Evolutionary conservation across 2,113 vertebrate genomes (phyloP).

Genomic region (Ceyx margarethae): DNA sequence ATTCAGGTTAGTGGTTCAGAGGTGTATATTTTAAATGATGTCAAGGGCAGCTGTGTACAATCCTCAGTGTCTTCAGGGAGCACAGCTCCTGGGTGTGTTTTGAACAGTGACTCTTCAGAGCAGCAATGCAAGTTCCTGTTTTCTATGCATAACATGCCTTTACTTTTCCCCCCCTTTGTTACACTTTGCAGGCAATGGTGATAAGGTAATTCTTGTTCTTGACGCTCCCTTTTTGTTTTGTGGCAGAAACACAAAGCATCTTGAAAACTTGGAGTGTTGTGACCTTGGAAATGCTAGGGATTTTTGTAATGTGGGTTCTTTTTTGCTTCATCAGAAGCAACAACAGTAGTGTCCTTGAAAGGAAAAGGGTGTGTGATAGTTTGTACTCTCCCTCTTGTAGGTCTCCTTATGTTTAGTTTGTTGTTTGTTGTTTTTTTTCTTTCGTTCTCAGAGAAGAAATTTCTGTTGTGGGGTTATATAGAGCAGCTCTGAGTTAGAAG

Average conservation of each 20-base stretch:
- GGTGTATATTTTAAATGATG: not conserved
- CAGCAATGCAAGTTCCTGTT: not conserved
- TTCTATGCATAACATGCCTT: fast-evolving
- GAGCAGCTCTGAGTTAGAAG: not conserved
- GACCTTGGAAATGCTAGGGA: not conserved
- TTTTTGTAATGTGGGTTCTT: not conserved
- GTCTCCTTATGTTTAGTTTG: not conserved
- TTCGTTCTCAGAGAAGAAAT: not conserved
- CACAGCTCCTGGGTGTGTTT: not conserved
- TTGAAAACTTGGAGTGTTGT: not conserved
- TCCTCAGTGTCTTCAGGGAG: not conserved
- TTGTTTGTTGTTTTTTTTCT: not conserved
- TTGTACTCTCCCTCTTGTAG: not conserved
- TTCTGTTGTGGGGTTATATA: not conserved
- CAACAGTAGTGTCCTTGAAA: not conserved
- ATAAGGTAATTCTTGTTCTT: not conserved
- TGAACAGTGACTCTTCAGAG: not conserved
- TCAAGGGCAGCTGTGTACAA: not conserved
- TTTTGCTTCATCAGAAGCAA: not conserved
- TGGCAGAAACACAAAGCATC: not conserved
- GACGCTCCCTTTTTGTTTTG: not conserved
- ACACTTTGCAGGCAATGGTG: not conserved
- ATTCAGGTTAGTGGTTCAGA: not conserved
- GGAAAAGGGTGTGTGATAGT: not conserved
- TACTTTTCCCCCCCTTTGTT: not conserved